Conservation (phyloP, 2,888 invertebrate genomes). For the Amiota minor region DNA sequence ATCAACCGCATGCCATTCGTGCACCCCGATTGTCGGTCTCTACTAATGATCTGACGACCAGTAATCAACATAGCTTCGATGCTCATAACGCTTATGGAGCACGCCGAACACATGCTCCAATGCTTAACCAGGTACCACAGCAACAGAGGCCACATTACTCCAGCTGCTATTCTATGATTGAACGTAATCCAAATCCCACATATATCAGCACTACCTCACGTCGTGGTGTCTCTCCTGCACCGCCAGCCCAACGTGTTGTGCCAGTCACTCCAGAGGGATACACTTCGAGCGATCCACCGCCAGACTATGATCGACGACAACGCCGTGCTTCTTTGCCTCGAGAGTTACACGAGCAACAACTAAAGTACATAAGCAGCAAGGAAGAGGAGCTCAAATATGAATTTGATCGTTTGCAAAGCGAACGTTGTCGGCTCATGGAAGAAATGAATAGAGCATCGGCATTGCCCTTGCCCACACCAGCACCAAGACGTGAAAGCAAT, state of each 20-base stretch:
- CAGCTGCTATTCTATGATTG: slow-evolving; percentile 72
- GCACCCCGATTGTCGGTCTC: slow-evolving; percentile 70
- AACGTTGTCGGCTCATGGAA: slow-evolving; percentile 74
- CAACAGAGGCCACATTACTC: slow-evolving; percentile 62
- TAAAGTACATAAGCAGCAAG: slow-evolving; percentile 80
- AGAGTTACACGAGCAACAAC: slow-evolving; percentile 76
- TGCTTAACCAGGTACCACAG: slow-evolving; percentile 61
- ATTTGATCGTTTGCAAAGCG: slow-evolving; percentile 78
- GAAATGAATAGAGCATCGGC: slow-evolving; percentile 63
- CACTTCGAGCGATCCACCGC: slow-evolving; percentile 43
- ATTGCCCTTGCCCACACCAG: slow-evolving; percentile 43
- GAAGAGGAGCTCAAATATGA: slow-evolving; percentile 80
- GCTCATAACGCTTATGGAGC: slow-evolving; percentile 64
- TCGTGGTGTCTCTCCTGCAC: slow-evolving; percentile 62
- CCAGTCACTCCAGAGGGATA: slow-evolving; percentile 25
- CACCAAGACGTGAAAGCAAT: slow-evolving; percentile 61
- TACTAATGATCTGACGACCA: slow-evolving; percentile 64
- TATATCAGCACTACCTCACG: slow-evolving; percentile 69
- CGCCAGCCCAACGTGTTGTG: slow-evolving; percentile 54
- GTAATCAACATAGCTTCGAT: slow-evolving; percentile 57
- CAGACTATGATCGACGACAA: slow-evolving; percentile 57
- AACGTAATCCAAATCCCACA: slow-evolving; percentile 69
- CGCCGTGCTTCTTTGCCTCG: slow-evolving; percentile 78
- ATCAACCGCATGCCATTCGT: slow-evolving; percentile 60
- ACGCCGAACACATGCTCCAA: slow-evolving; percentile 61